Base-by-base conservation (phyloP, 2,797 vertebrate species). In the Myiotriccus ornatus region DNA sequence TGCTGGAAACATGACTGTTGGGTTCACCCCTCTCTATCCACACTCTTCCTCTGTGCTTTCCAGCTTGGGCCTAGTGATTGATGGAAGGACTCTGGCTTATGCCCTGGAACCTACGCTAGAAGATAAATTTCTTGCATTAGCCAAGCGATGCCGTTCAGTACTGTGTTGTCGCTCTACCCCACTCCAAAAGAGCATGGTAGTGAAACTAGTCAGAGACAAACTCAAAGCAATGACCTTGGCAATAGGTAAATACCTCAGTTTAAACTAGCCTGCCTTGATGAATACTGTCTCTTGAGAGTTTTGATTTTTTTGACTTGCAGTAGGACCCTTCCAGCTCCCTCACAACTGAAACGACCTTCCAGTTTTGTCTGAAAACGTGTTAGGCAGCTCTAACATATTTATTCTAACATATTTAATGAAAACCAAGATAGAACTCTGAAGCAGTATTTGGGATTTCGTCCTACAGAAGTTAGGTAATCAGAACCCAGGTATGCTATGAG, bases 171-270 rank as follows among this genome's bases (percentile, higher is more conserved):
- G 99, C 15, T 99, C 99, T 23, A 99, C 99, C 0, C 99, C 99
- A 2, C 97, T 99, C 81, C 99, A 99, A 97, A 99, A 99, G 97
- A 99, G 99, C 97, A 99, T 99, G 98, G 99, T 99, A 93, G 99
- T 99, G 84, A 99, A 99, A 95, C 98, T 99, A 90, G 99, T 99
- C 96, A 98, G 99, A 80, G 98, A 98, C 98, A 99, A 99, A 96
- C 98, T 99, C 73, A 99, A 99, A 97, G 99, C 99, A 97, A 99
- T 99, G 99, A 99, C 99, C 7, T 96, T 99, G 95, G 99, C 99
- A 80, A 99, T 99, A 97, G 99, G 99, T 98, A 96, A 97, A 97
- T 96, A 87, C 13, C 37, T 71, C 43, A 0, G 2, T 77, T 92
- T 91, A 59, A 93, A 71, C 32, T 47, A 65, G 4, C 13, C 39